Evolutionary conservation across 2,797 vertebrate genomes (phyloP).

Genomic region (Perdix hodgsoniae): DNA sequence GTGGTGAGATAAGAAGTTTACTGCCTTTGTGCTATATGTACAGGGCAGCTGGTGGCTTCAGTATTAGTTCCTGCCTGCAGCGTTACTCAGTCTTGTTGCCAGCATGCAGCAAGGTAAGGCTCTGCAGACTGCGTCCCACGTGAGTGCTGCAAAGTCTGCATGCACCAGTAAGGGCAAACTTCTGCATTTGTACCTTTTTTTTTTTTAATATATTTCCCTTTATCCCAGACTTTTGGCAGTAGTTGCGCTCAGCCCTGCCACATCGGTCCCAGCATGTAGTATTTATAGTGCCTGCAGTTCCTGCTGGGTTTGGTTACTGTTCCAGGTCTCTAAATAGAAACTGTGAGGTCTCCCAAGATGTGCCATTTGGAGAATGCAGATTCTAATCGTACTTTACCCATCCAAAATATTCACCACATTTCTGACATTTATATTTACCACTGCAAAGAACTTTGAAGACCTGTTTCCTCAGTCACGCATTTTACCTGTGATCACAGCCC

Average conservation of each 20-base stretch:
- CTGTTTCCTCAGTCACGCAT: neutral
- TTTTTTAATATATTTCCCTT: neutral
- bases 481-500: neutral
- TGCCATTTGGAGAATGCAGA: neutral
- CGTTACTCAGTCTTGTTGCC: neutral
- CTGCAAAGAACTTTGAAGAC: neutral
- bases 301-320: neutral
- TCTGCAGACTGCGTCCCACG: neutral
- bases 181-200: neutral
- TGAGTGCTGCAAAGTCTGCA: neutral
- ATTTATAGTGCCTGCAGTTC: constrained; percentile 12
- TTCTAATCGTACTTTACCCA: neutral
- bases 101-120: neutral
- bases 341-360: neutral
- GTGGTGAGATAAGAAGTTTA: constrained; percentile 25
- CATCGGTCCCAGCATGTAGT: fast-evolving
- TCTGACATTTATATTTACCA: neutral
- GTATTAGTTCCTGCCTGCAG: fast-evolving
- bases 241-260: neutral
- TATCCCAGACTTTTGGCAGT: neutral
- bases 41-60: neutral
- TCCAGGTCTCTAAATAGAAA: constrained; percentile 40
- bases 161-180: neutral
- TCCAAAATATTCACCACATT: neutral
- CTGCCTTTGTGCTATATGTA: neutral